Base-by-base conservation (phyloP, 1,140 invertebrate species). In the Arion vulgaris region DNA sequence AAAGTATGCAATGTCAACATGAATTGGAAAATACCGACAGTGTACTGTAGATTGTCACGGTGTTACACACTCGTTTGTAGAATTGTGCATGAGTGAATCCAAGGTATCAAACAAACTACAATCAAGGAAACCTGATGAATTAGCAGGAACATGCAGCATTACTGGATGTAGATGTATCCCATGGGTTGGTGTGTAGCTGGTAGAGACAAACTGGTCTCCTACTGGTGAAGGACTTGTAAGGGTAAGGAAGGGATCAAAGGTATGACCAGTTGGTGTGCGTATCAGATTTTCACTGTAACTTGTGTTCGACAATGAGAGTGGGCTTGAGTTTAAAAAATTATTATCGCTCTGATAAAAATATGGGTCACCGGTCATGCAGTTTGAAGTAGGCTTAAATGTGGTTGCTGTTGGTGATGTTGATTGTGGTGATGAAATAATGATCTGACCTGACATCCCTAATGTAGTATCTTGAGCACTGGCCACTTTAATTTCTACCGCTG, bases 21-120 rank as follows among this genome's bases (percentile, higher is more conserved):
- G n/a, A n/a, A n/a, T n/a, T n/a, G n/a, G n/a, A n/a, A n/a, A n/a
- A n/a, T n/a, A n/a, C n/a, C n/a, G n/a, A n/a, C n/a, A n/a, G n/a
- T n/a, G n/a, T n/a, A n/a, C n/a, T n/a, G n/a, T n/a, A n/a, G n/a
- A n/a, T n/a, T n/a, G 15, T 57, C 26, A 57, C 5, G 62, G 62
- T 32, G 62, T 66, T 17, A 32, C 32, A 7, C 28, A 66, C 62
- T 66, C 62, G 32, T 66, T 32, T 32, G 32, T 2, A 23, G 51
- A 57, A 17, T 66, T 66, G n/a, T 66, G 62, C 62, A 66, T 66
- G 28, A 66, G 17, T 9, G 62, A 66, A 66, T 66, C 62, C 62
- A 66, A 66, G 17, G 2, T 66, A 66, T 66, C 62, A 66, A 66
- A 66, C 17, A 66, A 66, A 32, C 62, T 66, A 32, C 62, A 32